phyloP scores from a whole-genome alignment of 92 coral and sea anemone species.

The Zoanthus solanderi region DNA sequence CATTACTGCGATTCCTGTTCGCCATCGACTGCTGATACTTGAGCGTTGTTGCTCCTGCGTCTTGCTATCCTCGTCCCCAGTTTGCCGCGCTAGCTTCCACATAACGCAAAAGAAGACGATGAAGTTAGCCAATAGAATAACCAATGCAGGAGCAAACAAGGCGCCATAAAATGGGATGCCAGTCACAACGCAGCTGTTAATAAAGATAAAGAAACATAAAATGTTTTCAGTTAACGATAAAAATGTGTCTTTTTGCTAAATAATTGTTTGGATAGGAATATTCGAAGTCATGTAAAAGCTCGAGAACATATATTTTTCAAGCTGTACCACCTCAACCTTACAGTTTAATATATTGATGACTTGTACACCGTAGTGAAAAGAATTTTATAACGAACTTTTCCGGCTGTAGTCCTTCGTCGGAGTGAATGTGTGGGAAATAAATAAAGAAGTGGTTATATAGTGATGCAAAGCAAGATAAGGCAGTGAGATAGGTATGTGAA shows the following conservation, averaged over 20 bases:
- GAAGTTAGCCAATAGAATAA: conserved; percentile 44
- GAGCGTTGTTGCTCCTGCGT: background rate
- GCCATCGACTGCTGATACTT: background rate
- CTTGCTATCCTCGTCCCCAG: background rate
- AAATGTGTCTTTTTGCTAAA: too few species aligned
- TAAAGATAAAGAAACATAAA: background rate
- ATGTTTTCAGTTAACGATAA: too few species aligned
- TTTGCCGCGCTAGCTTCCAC: conserved; percentile 26
- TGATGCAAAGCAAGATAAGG: too few species aligned
- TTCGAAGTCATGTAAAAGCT: background rate
- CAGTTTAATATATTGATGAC: too few species aligned
- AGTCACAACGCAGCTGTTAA: conserved; percentile 46
- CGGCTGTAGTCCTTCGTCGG: too few species aligned
- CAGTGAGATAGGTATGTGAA: too few species aligned
- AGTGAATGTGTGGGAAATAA: too few species aligned
- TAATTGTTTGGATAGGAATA: too few species aligned
- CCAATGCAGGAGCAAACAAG: conserved; percentile 50
- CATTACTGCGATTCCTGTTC: conserved; percentile 42
- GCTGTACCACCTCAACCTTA: too few species aligned
- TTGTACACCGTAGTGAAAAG: too few species aligned
- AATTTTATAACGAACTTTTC: too few species aligned
- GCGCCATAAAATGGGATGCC: conserved; percentile 45
- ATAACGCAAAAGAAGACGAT: conserved; percentile 52
- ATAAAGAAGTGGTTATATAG: too few species aligned
- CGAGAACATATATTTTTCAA: background rate